Evolutionary conservation across 2,113 vertebrate species (phyloP).

Genomic region (Nematolebias whitei): DNA sequence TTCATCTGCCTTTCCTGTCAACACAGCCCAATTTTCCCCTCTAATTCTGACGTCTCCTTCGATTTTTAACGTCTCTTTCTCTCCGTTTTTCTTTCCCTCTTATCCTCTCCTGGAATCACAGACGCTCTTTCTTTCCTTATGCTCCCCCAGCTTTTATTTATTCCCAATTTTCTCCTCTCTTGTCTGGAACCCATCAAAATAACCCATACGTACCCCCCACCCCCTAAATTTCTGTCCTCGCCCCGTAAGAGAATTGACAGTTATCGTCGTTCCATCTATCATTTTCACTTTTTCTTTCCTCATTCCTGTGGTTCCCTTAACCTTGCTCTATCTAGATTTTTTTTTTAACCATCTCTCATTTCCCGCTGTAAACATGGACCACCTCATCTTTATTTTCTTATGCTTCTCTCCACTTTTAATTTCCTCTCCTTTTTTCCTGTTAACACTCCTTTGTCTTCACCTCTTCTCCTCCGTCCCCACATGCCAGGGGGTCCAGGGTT

Average conservation of each 20-base stretch:
- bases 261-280: constrained; percentile 7
- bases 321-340: constrained; percentile 8
- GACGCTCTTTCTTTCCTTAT: constrained; percentile 6
- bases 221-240: constrained; percentile 13
- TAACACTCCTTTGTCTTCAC: constrained; percentile 60
- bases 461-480: constrained; percentile 38
- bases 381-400: constrained; percentile 23
- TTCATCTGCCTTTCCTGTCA: constrained; percentile 27
- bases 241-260: constrained; percentile 2
- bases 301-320: constrained; percentile 1
- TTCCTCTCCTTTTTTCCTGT: constrained; percentile 53
- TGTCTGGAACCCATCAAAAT: constrained; percentile 15
- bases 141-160: constrained; percentile 5
- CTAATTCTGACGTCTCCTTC: constrained; percentile 23
- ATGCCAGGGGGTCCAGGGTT: constrained; percentile 62
- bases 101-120: constrained; percentile 31
- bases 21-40: constrained; percentile 30
- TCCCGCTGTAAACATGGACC: constrained; percentile 17
- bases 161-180: constrained; percentile 23
- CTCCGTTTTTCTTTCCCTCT: constrained; percentile 7
- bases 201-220: background rate
- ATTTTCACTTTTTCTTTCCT: constrained; percentile 7
- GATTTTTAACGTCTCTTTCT: constrained; percentile 29
- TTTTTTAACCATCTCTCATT: background rate
- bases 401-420: constrained; percentile 56